Evolutionary conservation across 2,113 vertebrate genomes (phyloP).

Genomic region (Caranx melampygus): DNA sequence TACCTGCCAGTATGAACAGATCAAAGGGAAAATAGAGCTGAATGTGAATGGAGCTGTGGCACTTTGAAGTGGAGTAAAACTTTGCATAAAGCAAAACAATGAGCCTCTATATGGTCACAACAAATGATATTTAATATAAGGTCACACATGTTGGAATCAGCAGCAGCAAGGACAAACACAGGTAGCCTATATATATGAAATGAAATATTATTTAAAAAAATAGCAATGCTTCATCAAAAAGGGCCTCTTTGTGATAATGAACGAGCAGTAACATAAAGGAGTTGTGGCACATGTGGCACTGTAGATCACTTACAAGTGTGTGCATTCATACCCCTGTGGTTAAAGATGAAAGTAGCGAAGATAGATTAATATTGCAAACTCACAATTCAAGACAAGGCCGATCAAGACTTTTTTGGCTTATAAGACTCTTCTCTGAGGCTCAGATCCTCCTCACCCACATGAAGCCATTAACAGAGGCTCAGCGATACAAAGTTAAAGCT

Average conservation of each 20-base stretch:
- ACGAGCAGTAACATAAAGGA: not conserved
- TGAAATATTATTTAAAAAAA: not conserved
- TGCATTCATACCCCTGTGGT: not conserved
- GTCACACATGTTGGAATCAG: slow-evolving; percentile 6
- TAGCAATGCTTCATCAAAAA: not conserved
- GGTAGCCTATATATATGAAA: not conserved
- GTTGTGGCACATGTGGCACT: not conserved
- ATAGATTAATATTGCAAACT: not conserved
- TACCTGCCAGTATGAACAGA: slow-evolving; percentile 65
- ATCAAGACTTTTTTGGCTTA: not conserved
- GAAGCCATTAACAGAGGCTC: too few relatives aligned
- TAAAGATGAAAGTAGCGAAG: slow-evolving; percentile 1
- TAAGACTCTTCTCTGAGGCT: not conserved
- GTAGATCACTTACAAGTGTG: not conserved
- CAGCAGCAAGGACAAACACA: slow-evolving; percentile 4
- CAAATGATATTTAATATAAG: slow-evolving; percentile 8
- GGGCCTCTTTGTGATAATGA: not conserved
- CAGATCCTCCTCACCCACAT: not conserved
- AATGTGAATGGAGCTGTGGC: slow-evolving; percentile 51
- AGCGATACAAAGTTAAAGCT: too few relatives aligned
- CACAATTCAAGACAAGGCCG: not conserved
- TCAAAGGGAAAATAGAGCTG: slow-evolving; percentile 64
- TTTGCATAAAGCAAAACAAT: slow-evolving; percentile 62
- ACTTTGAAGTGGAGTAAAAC: slow-evolving; percentile 68
- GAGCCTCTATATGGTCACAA: slow-evolving; percentile 23